These are phyloP conservation scores for Chondrosia reniformis DNA, from an alignment of 37 sponge, comb jelly and placozoan species.

Conservation along the genomic window DNA sequence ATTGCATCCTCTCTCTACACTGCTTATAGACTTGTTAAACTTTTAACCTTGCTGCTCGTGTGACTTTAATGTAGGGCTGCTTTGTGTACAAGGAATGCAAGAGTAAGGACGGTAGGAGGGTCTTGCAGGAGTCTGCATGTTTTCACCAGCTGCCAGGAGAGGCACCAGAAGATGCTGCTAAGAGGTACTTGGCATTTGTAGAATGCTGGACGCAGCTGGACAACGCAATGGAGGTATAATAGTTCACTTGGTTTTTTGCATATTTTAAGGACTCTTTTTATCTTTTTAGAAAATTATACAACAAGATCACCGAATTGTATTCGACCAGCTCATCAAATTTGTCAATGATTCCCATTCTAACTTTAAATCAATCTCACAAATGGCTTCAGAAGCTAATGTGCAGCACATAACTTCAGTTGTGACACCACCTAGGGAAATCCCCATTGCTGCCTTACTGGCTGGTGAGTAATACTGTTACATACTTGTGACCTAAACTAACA, in stretches of 20 bases:
- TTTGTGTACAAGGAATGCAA: too few relatives aligned
- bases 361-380: neutral
- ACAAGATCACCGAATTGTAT: conserved; percentile 22
- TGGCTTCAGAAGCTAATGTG: neutral
- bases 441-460: conserved; percentile 45
- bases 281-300: conserved; percentile 25
- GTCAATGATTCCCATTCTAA: conserved; percentile 11
- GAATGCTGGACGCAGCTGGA: conserved; percentile 31
- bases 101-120: too few relatives aligned
- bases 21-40: too few relatives aligned
- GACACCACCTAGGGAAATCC: conserved; percentile 29
- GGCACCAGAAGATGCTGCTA: conserved; percentile 20
- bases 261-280: neutral
- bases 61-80: too few relatives aligned
- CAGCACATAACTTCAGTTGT: neutral
- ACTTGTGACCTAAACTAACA: neutral
- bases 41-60: too few relatives aligned
- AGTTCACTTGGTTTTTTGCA: neutral
- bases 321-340: conserved; percentile 28
- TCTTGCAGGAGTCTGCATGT: neutral
- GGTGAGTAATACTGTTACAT: neutral
- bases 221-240: conserved; percentile 41
- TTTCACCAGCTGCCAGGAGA: conserved; percentile 55
- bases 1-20: too few relatives aligned
- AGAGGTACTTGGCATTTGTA: conserved; percentile 11